A percentile compares a stretch with the other conserved stretches of the same genome.
phyloP scores from a whole-genome alignment of 2,797 vertebrate species.

The Pipistrellus pygmaeus region DNA sequence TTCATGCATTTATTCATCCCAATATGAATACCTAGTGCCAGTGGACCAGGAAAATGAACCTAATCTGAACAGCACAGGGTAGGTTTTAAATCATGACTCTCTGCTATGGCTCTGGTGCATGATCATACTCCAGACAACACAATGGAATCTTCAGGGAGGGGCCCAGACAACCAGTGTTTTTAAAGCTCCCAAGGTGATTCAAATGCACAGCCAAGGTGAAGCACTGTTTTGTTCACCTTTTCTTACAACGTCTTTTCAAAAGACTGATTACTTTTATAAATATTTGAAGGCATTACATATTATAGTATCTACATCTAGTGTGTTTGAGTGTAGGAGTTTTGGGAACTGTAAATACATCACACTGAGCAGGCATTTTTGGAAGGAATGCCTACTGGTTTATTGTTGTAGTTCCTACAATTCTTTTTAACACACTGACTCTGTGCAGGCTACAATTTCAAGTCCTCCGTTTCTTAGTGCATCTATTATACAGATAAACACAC shows the following conservation, averaged over 20 bases:
- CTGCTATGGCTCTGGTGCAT: not conserved
- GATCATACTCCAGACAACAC: not conserved
- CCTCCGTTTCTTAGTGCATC: not conserved
- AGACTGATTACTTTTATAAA: not conserved
- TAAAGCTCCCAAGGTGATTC: not conserved
- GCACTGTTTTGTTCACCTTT: not conserved
- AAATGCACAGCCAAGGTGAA: not conserved
- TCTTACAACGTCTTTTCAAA: not conserved
- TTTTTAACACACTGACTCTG: not conserved
- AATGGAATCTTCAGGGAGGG: not conserved
- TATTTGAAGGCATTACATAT: not conserved
- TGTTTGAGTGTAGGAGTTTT: not conserved
- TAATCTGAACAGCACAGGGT: not conserved
- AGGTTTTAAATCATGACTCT: not conserved
- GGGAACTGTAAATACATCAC: not conserved
- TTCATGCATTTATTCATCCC: not conserved
- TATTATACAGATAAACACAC: not conserved
- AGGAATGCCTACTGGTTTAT: not conserved
- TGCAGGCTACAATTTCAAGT: not conserved
- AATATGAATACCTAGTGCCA: not conserved
- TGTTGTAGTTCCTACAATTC: not conserved
- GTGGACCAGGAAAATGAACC: not conserved
- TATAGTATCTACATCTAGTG: not conserved
- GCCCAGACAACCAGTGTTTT: not conserved
- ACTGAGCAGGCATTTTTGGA: not conserved